Evolutionary conservation across 2,888 invertebrate genomes (phyloP).

Genomic region (Drosophila nr. fundita): DNA sequence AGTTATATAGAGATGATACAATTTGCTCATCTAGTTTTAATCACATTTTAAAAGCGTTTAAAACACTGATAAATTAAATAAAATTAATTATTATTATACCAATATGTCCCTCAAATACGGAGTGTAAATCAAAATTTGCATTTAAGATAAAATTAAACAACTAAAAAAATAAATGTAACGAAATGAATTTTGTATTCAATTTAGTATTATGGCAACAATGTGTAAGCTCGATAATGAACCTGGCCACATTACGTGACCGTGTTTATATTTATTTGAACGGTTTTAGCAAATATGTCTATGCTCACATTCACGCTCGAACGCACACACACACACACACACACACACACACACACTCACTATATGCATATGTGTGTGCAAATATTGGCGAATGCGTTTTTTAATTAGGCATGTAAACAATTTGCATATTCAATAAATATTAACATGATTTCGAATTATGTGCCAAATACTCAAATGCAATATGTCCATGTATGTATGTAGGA

Average conservation of each 20-base stretch:
- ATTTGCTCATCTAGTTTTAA: neutral
- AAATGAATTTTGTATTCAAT: slow-evolving; percentile 26
- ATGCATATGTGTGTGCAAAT: slow-evolving; percentile 16
- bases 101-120: neutral
- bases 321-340: neutral
- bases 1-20: rapidly evolving
- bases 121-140: slow-evolving; percentile 27
- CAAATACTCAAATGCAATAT: slow-evolving; percentile 10
- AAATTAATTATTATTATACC: neutral
- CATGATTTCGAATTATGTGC: slow-evolving; percentile 55
- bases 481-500: neutral
- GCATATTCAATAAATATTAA: slow-evolving; percentile 62
- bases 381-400: slow-evolving; percentile 50
- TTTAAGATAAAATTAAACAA: slow-evolving; percentile 21
- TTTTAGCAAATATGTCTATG: slow-evolving; percentile 39
- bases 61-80: neutral
- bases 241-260: slow-evolving; percentile 57
- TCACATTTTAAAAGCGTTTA: neutral
- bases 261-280: slow-evolving; percentile 45
- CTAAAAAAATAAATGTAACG: slow-evolving; percentile 6
- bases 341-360: neutral
- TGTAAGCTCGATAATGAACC: slow-evolving; percentile 71
- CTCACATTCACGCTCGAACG: neutral
- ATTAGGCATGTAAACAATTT: slow-evolving; percentile 67
- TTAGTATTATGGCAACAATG: slow-evolving; percentile 52